Conservation (phyloP, 2,888 invertebrate genomes). For the Lochmaea capreae region DNA sequence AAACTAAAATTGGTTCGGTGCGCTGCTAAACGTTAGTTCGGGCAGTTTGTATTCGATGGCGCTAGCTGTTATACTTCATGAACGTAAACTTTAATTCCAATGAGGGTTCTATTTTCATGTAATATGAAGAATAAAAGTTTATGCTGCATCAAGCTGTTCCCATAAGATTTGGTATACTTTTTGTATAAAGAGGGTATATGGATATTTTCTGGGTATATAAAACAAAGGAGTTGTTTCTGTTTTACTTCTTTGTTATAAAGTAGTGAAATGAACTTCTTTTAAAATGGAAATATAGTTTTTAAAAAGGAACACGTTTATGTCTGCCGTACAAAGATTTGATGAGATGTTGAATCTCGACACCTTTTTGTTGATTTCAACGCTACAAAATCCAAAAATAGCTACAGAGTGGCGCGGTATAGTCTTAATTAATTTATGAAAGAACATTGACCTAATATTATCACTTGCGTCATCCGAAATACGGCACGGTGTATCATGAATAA, state of each 20-base stretch:
- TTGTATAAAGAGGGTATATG: not conserved
- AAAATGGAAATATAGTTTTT: not conserved
- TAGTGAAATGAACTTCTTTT: not conserved
- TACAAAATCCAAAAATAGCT: too few relatives aligned
- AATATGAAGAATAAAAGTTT: conserved; percentile 5
- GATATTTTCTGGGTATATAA: not conserved
- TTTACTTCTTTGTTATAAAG: not conserved
- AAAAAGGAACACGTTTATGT: too few relatives aligned
- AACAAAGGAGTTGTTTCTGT: not conserved
- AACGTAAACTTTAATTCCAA: not conserved
- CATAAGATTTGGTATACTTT: not conserved
- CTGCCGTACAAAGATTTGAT: not conserved
- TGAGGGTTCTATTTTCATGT: not conserved
- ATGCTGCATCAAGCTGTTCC: not conserved
- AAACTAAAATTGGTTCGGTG: conserved; percentile 23
- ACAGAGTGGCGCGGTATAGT: too few relatives aligned
- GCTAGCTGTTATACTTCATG: conserved; percentile 1
- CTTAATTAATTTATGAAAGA: too few relatives aligned
- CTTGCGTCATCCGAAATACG: too few relatives aligned
- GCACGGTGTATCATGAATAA: too few relatives aligned
- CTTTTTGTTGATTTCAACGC: too few relatives aligned
- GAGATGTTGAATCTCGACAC: too few relatives aligned
- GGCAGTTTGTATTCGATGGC: conserved; percentile 11
- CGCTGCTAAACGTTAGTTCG: conserved; percentile 17
- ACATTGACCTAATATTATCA: too few relatives aligned